These are phyloP conservation scores for Alentia gelatinosa DNA, from an alignment of 2,888 invertebrate species.

Conservation along the genomic window DNA sequence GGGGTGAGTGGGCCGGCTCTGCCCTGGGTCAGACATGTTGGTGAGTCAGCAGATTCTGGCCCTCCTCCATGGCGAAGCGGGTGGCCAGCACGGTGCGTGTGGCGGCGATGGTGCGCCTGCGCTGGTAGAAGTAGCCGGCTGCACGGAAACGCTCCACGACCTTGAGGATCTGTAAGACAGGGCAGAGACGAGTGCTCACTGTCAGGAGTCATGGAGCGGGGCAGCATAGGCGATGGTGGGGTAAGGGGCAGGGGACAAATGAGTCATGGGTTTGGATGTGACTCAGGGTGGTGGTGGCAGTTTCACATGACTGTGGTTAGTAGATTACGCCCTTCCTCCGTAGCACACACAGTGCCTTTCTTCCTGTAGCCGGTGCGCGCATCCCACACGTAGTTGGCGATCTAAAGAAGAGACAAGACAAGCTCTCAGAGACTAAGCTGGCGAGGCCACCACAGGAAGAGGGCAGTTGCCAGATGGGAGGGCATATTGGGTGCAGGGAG, in stretches of 20 bases:
- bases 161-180: slow-evolving; percentile 34
- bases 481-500: not conserved
- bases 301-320: slow-evolving; percentile 53
- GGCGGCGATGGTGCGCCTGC: not conserved
- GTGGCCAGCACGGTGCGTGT: slow-evolving; percentile 47
- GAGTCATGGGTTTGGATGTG: not conserved
- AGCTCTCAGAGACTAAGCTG: not conserved
- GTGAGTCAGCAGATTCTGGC: slow-evolving; percentile 48
- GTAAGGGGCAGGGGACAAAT: not conserved
- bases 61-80: slow-evolving; percentile 46
- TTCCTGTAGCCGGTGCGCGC: slow-evolving; percentile 51
- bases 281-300: not conserved
- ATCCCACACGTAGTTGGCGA: slow-evolving; percentile 56
- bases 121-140: slow-evolving; percentile 38
- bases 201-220: slow-evolving; percentile 4
- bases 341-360: slow-evolving; percentile 51
- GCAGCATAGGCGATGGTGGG: not conserved
- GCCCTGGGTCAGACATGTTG: slow-evolving; percentile 50
- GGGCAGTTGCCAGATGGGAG: not conserved
- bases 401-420: slow-evolving; percentile 46
- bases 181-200: slow-evolving; percentile 36
- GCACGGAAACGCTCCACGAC: slow-evolving; percentile 38
- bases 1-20: not conserved
- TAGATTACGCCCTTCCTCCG: slow-evolving; percentile 55
- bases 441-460: not conserved